phyloP scores from a whole-genome alignment of 2,113 vertebrate genomes.

The Leucopsar rothschildi region DNA sequence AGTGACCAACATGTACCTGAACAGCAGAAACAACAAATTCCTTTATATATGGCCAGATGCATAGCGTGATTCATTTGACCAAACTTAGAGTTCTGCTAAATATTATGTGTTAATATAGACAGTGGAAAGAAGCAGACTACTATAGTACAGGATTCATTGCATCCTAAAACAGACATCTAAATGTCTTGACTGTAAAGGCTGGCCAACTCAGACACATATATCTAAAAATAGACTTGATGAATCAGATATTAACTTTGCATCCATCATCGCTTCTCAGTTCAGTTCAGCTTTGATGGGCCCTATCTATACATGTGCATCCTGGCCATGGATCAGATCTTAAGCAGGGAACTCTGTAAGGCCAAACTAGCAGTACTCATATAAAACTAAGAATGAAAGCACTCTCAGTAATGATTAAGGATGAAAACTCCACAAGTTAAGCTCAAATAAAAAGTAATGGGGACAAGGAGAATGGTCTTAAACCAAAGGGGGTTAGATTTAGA shows the following conservation, averaged over 20 bases:
- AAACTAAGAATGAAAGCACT: background rate
- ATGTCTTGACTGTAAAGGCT: background rate
- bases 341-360: background rate
- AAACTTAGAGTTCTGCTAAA: background rate
- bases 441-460: background rate
- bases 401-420: fast-evolving
- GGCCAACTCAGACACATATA: background rate
- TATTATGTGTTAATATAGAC: background rate
- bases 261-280: background rate
- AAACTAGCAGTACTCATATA: background rate
- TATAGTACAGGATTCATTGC: background rate
- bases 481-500: background rate
- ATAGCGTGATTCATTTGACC: background rate
- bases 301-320: background rate
- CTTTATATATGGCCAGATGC: background rate
- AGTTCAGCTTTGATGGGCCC: background rate
- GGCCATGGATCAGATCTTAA: background rate
- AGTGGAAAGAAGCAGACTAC: background rate
- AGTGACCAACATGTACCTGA: background rate
- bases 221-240: background rate
- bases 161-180: background rate
- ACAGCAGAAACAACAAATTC: background rate
- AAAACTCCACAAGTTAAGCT: background rate
- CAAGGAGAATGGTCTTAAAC: background rate
- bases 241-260: background rate